A percentile compares a stretch with the other conserved stretches of the same genome.
These are phyloP conservation scores for Ophioninae sp. DNA, from an alignment of 2,888 invertebrate genomes.

Conservation along the genomic window DNA sequence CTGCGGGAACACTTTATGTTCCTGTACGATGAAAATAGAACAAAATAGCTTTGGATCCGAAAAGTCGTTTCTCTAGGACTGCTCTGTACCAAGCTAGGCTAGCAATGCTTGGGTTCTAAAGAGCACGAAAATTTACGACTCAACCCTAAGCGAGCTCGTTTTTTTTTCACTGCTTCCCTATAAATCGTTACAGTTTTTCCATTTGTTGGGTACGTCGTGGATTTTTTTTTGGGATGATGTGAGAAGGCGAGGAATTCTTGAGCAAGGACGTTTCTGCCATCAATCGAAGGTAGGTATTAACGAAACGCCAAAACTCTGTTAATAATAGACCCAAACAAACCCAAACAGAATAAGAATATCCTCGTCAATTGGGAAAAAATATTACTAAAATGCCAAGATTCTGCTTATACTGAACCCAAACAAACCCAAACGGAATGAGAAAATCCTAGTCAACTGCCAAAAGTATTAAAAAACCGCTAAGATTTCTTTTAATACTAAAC, in stretches of 20 bases:
- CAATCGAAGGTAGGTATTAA: slow-evolving; percentile 25
- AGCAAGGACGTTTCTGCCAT: slow-evolving; percentile 35
- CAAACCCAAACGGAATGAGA: no score
- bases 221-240: slow-evolving; percentile 28
- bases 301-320: not conserved
- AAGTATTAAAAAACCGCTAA: no score
- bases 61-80: slow-evolving; percentile 65
- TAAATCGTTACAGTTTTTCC: slow-evolving; percentile 24
- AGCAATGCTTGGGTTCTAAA: slow-evolving; percentile 49
- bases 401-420: no score
- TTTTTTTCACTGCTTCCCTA: slow-evolving; percentile 19
- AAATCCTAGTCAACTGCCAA: no score
- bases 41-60: slow-evolving; percentile 45
- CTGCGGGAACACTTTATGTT: slow-evolving; percentile 46
- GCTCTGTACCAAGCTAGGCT: slow-evolving; percentile 10
- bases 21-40: slow-evolving; percentile 25
- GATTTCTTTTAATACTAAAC: no score
- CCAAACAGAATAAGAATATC: no score
- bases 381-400: no score
- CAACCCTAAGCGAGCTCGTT: slow-evolving; percentile 43
- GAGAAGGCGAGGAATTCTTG: slow-evolving; percentile 58
- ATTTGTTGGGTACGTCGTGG: not conserved
- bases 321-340: no score
- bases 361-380: no score
- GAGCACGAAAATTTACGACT: slow-evolving; percentile 58